These are phyloP conservation scores for Corapipo altera DNA, from an alignment of 2,113 vertebrate species.

Conservation along the genomic window DNA sequence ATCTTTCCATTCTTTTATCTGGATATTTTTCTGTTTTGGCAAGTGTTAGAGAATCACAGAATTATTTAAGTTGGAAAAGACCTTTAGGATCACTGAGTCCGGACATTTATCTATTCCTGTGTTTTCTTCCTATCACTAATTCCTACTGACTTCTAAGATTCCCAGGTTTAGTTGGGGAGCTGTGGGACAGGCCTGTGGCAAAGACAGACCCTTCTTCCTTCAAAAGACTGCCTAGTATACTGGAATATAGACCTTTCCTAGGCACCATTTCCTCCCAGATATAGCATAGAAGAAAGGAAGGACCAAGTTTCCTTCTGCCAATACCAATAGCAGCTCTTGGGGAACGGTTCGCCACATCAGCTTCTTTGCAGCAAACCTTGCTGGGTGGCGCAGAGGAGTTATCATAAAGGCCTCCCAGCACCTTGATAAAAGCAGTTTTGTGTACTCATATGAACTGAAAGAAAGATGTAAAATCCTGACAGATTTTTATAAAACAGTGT, in stretches of 20 bases:
- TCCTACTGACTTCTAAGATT: not conserved
- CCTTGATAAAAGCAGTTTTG: not conserved
- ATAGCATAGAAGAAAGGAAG: not conserved
- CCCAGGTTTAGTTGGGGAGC: not conserved
- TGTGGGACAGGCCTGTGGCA: not conserved
- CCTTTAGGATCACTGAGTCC: not conserved
- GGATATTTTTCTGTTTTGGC: not conserved
- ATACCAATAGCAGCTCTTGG: not conserved
- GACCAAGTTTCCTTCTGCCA: not conserved
- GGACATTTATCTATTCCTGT: not conserved
- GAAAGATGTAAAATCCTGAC: not conserved
- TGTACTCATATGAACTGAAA: not conserved
- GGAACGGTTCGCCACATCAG: fast-evolving
- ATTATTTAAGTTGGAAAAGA: not conserved
- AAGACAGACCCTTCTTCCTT: not conserved
- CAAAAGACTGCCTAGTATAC: not conserved
- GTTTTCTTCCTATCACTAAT: not conserved
- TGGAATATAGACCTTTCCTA: not conserved
- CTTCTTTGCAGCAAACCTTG: not conserved
- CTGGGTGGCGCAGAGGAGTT: not conserved
- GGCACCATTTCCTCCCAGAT: not conserved
- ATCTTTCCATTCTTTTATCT: not conserved
- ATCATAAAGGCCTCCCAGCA: not conserved
- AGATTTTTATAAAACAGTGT: not conserved
- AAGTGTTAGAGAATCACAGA: not conserved